Base-by-base conservation (phyloP, 2,797 vertebrate species). In the Arctocebus calabarensis region DNA sequence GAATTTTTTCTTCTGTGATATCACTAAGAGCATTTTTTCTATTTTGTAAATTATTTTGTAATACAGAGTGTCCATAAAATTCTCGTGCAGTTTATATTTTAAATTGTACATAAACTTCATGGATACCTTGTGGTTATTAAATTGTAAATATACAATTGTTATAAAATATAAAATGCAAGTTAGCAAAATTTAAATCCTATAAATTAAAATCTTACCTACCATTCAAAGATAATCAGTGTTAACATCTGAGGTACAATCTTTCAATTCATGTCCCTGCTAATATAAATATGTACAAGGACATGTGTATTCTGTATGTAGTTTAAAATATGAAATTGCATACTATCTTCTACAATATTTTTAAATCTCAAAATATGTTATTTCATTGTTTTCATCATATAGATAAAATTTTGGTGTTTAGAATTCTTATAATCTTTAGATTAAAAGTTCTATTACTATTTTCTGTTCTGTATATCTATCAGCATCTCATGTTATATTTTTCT, bases 1-100 rank as follows among this genome's bases (percentile, higher is more conserved):
- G 2, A 84, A 78, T 43, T 74, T 82, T 90, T 93, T 89, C 59
- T 93, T 90, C 48, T 68, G n/a, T 82, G 29, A 62, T 73, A 37
- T 78, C 48, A 66, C 32, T 71, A 13, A 82, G 25, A 45, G 3
- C 12, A 57, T 73, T 90, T 87, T 82, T 81, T 86, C 7, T 74
- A 29, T 40, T 75, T 84, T 70, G 22, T 25, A 52, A 57, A 40
- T 37, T 29, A 29, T 87, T 75, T 92, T 13, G 79, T 83, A 27
- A 3, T 43, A 73, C 3, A 48, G 45, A 13, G 48, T 48, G 48
- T 48, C 48, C 48, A 48, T 48, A 48, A 48, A 48, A 13, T 48
- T 48, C 48, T 48, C 14, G 48, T 48, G 48, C 48, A 48, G 48
- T 48, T 48, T 48, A 48, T 48, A 48, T 48, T 48, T 48, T 48